Conservation (phyloP, 2,888 invertebrate species). For the Notodonta dromedarius region DNA sequence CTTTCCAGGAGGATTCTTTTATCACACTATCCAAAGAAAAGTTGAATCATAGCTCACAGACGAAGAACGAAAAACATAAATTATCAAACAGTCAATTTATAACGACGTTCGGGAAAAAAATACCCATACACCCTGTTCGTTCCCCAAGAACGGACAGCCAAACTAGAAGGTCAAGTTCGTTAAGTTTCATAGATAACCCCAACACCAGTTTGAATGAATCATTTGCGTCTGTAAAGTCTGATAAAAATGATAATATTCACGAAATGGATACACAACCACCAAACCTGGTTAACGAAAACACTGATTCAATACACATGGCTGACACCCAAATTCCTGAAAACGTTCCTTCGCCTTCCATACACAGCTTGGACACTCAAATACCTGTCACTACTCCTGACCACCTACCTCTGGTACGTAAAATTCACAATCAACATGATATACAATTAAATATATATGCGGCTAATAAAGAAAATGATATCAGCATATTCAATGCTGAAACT, state of each 20-base stretch:
- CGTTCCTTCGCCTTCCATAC: slow-evolving; percentile 30
- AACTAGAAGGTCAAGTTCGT: slow-evolving; percentile 66
- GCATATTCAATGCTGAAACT: slow-evolving; percentile 52
- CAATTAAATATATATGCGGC: slow-evolving; percentile 54
- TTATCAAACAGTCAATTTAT: slow-evolving; percentile 55
- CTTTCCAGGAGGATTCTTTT: slow-evolving; percentile 74
- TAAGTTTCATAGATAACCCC: slow-evolving; percentile 55
- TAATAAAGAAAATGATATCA: slow-evolving; percentile 55
- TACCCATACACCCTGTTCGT: slow-evolving; percentile 58
- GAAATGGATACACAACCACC: slow-evolving; percentile 66
- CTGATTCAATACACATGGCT: slow-evolving; percentile 56
- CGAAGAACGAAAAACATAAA: slow-evolving; percentile 48
- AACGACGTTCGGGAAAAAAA: slow-evolving; percentile 58
- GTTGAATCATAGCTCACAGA: slow-evolving; percentile 33
- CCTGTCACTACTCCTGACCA: slow-evolving; percentile 36
- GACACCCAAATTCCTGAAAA: slow-evolving; percentile 45
- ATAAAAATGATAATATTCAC: slow-evolving; percentile 38
- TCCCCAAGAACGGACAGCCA: slow-evolving; percentile 63
- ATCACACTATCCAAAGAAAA: slow-evolving; percentile 46
- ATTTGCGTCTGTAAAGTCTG: slow-evolving; percentile 29
- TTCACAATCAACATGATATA: slow-evolving; percentile 57
- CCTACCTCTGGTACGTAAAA: slow-evolving; percentile 55
- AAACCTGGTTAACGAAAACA: slow-evolving; percentile 34
- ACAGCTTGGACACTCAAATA: slow-evolving; percentile 46
- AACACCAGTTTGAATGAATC: slow-evolving; percentile 48